A percentile compares a stretch with the other conserved stretches of the same genome.
phyloP scores from a whole-genome alignment of 1,140 invertebrate species.

The Lineus longissimus region DNA sequence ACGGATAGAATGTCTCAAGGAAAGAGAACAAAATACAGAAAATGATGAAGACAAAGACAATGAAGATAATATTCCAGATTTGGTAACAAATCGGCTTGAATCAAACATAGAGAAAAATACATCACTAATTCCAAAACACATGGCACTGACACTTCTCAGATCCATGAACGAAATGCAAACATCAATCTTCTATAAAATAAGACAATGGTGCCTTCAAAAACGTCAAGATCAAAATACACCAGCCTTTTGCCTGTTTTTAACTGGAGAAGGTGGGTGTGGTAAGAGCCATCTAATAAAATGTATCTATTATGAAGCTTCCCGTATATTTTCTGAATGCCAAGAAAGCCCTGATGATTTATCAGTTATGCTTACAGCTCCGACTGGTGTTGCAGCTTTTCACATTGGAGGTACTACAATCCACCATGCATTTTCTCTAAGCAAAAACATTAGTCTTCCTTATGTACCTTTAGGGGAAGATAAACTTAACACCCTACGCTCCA shows the following conservation, averaged over 20 bases:
- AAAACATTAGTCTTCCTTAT: neutral
- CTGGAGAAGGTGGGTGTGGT: constrained; percentile 23
- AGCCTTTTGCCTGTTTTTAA: constrained; percentile 20
- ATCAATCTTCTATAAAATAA: neutral
- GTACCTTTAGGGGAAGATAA: neutral
- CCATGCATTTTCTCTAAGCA: neutral
- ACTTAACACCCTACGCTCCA: neutral
- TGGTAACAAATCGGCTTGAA: neutral
- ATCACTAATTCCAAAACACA: neutral
- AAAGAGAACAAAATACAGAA: neutral
- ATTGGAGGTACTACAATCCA: neutral
- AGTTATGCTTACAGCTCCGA: neutral
- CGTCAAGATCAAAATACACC: constrained; percentile 4
- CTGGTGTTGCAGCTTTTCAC: neutral
- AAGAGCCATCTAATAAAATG: constrained; percentile 19
- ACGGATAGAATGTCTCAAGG: neutral
- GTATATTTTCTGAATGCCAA: neutral
- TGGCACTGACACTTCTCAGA: neutral
- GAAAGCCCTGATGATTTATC: neutral
- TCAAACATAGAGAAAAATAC: neutral
- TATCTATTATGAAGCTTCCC: constrained; percentile 15
- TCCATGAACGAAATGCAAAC: neutral
- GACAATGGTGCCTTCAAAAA: neutral
- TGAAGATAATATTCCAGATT: neutral
- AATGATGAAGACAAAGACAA: neutral